phyloP scores from a whole-genome alignment of 1,140 invertebrate species.

The Caligus rogercresseyi region DNA sequence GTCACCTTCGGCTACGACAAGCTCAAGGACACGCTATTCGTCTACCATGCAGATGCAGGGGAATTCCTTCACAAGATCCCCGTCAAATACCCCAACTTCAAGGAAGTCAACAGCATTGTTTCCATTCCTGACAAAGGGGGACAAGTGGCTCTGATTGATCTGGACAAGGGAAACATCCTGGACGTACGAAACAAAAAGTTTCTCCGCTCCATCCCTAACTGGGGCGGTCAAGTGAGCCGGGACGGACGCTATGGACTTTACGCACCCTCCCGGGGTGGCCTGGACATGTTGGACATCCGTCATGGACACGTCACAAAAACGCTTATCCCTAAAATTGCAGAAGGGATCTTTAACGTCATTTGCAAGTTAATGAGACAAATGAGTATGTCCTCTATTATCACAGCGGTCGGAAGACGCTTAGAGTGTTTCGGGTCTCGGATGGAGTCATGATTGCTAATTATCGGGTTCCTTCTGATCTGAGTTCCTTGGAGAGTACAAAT shows the following conservation, averaged over 20 bases:
- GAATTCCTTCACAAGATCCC: slow-evolving; percentile 53
- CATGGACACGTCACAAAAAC: slow-evolving; percentile 30
- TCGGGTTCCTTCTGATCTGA: slow-evolving; percentile 73
- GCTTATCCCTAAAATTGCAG: slow-evolving; percentile 48
- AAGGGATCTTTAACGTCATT: slow-evolving; percentile 89
- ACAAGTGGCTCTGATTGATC: slow-evolving; percentile 66
- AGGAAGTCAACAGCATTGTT: slow-evolving; percentile 29
- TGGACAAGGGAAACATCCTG: slow-evolving; percentile 59
- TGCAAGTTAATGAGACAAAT: slow-evolving; percentile 77
- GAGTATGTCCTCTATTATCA: slow-evolving; percentile 94
- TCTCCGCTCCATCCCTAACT: slow-evolving; percentile 32
- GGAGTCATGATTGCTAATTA: slow-evolving; percentile 81
- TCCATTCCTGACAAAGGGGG: slow-evolving; percentile 37
- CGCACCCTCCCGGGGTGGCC: slow-evolving; percentile 72
- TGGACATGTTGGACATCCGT: slow-evolving; percentile 72
- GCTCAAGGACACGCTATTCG: slow-evolving; percentile 55
- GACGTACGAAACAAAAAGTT: slow-evolving; percentile 36
- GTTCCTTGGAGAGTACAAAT: slow-evolving; percentile 57
- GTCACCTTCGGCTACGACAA: slow-evolving; percentile 34
- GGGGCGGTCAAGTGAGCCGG: slow-evolving; percentile 47
- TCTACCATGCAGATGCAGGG: slow-evolving; percentile 67
- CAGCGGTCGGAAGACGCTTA: slow-evolving; percentile 70
- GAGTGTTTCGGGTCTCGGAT: slow-evolving; percentile 42
- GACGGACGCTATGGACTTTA: slow-evolving; percentile 82
- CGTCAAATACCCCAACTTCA: slow-evolving; percentile 36